Evolutionary conservation across 2,797 vertebrate species (phyloP), one percentile per base, ranked within the genome.

Genomic region (Phaenicophaeus curvirostris): DNA sequence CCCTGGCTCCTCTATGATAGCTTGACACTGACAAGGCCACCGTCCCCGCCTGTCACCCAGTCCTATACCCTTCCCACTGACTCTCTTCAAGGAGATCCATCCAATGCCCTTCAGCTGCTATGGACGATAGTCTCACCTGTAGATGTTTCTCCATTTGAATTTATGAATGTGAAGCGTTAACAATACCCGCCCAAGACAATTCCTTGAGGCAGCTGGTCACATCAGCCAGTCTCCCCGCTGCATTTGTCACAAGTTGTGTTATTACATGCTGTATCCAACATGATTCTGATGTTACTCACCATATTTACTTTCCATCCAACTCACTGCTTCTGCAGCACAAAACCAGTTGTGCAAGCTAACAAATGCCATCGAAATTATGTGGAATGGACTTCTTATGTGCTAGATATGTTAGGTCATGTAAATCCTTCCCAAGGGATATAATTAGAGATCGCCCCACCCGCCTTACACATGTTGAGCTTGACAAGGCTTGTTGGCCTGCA

Each of bases 361-460:
- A 48, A 55, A 39, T 19, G 24, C 93, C 89, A 33, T 19, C 86
- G 8, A 21, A 87, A 31, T 4, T 6, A 44, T 2, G 2, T 9
- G 75, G 91, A 48, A 58, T 31, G 82, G 82, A 20, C 85, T 86
- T 86, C 77, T 75, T 17, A 3, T 62, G 73, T 66, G 72, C 50
- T 81, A 24, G 79, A 42, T 15, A 4, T 3, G 53, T 68, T 54
- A 46, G 59, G 30, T 84, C 83, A 65, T 33, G 48, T 59, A 54
- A 35, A 62, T 76, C 58, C 79, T 85, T 90, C 86, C 77, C 87
- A 15, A 76, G 66, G 89, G 87, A 27, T 93, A 76, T 77, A 85
- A 89, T 96, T 89, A 76, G 41, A 39, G 73, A 25, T 79, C 16
- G 5, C 48, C 68, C 58, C 85, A n/a, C 81, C 90, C 7, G 0